Conservation (phyloP, 1,140 invertebrate species). For the Zelostemma sp. region DNA sequence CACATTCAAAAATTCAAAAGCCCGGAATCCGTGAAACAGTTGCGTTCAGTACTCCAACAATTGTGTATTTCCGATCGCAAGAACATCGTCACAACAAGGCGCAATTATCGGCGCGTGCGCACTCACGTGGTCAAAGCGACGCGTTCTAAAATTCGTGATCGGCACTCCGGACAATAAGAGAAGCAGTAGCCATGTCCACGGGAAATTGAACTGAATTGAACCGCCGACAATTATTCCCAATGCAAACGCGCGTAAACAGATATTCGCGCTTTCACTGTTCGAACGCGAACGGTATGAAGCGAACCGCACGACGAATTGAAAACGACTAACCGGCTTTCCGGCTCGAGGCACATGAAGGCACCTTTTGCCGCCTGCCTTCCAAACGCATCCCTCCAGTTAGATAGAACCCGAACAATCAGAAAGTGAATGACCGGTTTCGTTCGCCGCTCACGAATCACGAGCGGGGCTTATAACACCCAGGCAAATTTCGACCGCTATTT, state of each 20-base stretch:
- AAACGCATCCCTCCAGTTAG: conserved; percentile 47
- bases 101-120: conserved; percentile 17
- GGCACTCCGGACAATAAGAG: background rate
- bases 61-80: too few relatives aligned
- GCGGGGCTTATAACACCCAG: background rate
- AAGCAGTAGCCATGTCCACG: background rate
- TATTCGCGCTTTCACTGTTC: conserved; percentile 12
- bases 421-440: conserved; percentile 34
- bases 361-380: conserved; percentile 52
- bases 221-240: background rate
- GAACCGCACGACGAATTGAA: conserved; percentile 53
- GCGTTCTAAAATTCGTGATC: background rate
- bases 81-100: too few relatives aligned
- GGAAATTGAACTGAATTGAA: background rate
- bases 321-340: conserved; percentile 65
- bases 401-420: conserved; percentile 29
- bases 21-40: too few relatives aligned
- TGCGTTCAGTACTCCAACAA: too few relatives aligned
- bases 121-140: background rate
- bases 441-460: background rate
- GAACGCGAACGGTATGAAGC: conserved; percentile 34
- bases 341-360: conserved; percentile 49
- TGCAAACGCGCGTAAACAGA: conserved; percentile 2
- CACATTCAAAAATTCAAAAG: too few relatives aligned
- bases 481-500: background rate